A percentile compares a stretch with the other conserved stretches of the same genome.
Conservation (phyloP, 2,888 invertebrate genomes). For the Aporophyla nigra region DNA sequence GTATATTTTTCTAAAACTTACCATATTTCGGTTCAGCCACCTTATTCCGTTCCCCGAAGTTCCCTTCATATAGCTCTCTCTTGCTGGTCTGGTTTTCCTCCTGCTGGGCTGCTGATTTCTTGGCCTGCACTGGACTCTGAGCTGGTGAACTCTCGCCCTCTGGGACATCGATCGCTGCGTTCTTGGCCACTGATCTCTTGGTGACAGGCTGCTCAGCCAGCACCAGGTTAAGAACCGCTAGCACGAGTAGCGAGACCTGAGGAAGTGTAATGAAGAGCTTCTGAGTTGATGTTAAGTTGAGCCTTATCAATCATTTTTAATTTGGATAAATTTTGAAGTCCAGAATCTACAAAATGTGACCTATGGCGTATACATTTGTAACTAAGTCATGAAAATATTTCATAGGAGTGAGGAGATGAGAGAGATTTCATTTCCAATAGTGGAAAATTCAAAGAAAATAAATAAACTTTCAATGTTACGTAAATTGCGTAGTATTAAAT, state of each 20-base stretch:
- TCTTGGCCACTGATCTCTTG: conserved; percentile 50
- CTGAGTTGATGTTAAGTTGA: background rate
- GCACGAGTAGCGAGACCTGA: conserved; percentile 76
- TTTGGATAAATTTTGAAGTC: background rate
- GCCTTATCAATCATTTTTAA: background rate
- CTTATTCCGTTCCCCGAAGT: conserved; percentile 63
- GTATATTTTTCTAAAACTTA: conserved; percentile 25
- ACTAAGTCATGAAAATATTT: background rate
- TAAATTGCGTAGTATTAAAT: background rate
- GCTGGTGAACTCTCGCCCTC: conserved; percentile 39
- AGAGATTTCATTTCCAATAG: background rate
- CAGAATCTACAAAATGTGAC: background rate
- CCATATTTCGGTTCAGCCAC: conserved; percentile 42
- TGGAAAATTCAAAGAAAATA: background rate
- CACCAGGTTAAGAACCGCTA: conserved; percentile 74
- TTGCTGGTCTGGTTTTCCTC: conserved; percentile 72
- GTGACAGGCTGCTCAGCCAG: conserved; percentile 50
- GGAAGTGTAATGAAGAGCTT: conserved; percentile 9
- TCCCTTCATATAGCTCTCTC: conserved; percentile 77
- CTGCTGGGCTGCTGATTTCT: conserved; percentile 45
- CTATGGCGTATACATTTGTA: background rate
- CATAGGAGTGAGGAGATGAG: too few species aligned
- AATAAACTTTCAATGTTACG: background rate
- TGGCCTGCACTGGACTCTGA: conserved; percentile 27
- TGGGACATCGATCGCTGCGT: conserved; percentile 5